phyloP scores from a whole-genome alignment of 2,888 invertebrate genomes.

The Pachymerium ferrugineum region DNA sequence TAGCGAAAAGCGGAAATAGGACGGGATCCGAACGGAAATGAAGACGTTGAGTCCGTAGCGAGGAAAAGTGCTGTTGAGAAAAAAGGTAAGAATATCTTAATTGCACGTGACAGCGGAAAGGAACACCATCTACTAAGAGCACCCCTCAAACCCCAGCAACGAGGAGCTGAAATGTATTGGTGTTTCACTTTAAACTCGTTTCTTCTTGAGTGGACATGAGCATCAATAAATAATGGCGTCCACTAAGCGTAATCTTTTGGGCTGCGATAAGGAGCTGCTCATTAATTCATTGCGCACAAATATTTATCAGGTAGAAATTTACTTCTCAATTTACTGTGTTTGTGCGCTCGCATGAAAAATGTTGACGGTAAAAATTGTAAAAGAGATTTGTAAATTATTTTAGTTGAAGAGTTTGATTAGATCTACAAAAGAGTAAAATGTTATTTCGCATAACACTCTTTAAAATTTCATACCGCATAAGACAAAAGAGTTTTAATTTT shows the following conservation, averaged over 20 bases:
- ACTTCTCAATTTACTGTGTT: constrained; percentile 5
- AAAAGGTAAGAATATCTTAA: constrained; percentile 11
- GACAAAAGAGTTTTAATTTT: too few relatives aligned
- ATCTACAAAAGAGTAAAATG: too few relatives aligned
- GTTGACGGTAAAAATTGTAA: not conserved
- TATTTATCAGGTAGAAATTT: constrained; percentile 16
- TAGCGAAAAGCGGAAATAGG: constrained; percentile 12
- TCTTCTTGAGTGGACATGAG: not conserved
- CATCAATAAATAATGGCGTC: constrained; percentile 23
- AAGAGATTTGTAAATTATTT: too few relatives aligned
- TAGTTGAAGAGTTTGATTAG: too few relatives aligned
- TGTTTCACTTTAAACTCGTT: not conserved
- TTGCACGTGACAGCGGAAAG: constrained; percentile 22
- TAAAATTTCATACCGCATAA: too few relatives aligned
- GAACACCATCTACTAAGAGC: constrained; percentile 7
- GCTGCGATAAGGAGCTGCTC: constrained; percentile 10
- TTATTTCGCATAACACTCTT: too few relatives aligned
- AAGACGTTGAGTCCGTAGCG: constrained; percentile 9
- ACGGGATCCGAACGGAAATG: constrained; percentile 20
- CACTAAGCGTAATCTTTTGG: constrained; percentile 22
- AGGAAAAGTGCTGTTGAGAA: not conserved
- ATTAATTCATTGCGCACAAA: constrained; percentile 15
- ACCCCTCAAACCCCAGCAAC: not conserved
- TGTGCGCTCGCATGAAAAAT: not conserved
- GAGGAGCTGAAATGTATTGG: not conserved